A percentile compares a stretch with the other conserved stretches of the same genome.
These are phyloP conservation scores for Herpailurus yagouaroundi DNA, from an alignment of 2,113 vertebrate species.

Conservation along the genomic window DNA sequence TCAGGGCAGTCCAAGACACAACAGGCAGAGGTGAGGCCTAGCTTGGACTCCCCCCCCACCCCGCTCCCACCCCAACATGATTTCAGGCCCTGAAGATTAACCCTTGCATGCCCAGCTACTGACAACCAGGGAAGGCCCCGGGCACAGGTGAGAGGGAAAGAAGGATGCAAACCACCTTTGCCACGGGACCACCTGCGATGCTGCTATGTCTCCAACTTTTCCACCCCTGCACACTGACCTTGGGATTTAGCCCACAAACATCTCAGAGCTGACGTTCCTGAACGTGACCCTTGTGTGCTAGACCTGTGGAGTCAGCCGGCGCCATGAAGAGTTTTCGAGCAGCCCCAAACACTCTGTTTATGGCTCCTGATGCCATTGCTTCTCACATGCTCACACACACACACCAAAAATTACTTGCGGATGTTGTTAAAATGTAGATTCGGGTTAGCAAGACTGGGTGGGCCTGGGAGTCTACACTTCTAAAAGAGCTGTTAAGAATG, in stretches of 20 bases:
- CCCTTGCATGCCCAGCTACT: too few relatives aligned
- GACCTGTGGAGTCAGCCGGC: not conserved
- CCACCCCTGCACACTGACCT: not conserved
- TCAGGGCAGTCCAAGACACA: not conserved
- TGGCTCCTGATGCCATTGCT: not conserved
- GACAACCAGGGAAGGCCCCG: not conserved
- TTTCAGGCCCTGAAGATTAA: not conserved
- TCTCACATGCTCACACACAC: not conserved
- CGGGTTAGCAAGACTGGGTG: not conserved
- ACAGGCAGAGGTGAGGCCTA: not conserved
- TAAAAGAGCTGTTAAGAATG: not conserved
- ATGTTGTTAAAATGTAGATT: not conserved
- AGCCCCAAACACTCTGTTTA: not conserved
- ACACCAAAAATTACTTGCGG: not conserved
- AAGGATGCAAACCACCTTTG: not conserved
- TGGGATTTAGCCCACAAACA: not conserved
- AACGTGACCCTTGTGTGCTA: not conserved
- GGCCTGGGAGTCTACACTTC: not conserved
- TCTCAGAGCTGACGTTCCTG: not conserved
- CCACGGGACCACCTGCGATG: not conserved
- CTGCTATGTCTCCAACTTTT: not conserved
- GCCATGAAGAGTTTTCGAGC: not conserved
- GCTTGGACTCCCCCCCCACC: not conserved
- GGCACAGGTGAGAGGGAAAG: not conserved
- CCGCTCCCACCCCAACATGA: not conserved